Conservation (phyloP, 2,797 vertebrate genomes). For the Myotis vivesi region DNA sequence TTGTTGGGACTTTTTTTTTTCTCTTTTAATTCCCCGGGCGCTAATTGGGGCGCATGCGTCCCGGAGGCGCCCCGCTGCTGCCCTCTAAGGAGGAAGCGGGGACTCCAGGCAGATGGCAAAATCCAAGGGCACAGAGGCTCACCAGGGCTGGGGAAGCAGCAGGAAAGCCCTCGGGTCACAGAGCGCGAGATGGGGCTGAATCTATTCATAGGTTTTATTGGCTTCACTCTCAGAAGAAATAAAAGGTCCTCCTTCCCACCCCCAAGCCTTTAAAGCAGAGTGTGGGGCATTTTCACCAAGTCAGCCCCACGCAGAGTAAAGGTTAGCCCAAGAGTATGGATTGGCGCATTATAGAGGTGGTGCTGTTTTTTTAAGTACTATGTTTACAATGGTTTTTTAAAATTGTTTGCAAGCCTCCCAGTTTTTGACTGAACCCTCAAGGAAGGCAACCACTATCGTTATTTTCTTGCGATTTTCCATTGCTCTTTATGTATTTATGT, state of each 20-base stretch:
- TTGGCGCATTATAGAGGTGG: background rate
- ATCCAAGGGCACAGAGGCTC: background rate
- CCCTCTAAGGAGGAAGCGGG: slow-evolving; percentile 65
- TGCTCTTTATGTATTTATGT: background rate
- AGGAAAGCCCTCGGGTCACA: background rate
- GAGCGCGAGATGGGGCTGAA: background rate
- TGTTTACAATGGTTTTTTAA: background rate
- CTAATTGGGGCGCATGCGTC: slow-evolving; percentile 72
- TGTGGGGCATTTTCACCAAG: background rate
- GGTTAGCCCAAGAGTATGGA: background rate
- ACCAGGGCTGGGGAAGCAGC: background rate
- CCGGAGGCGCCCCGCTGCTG: slow-evolving; percentile 53
- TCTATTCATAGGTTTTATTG: slow-evolving; percentile 18
- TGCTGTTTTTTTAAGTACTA: background rate
- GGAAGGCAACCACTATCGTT: background rate
- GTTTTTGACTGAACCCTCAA: background rate
- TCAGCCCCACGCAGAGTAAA: background rate
- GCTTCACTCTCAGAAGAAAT: background rate
- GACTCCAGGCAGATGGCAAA: background rate
- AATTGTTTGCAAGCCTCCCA: background rate
- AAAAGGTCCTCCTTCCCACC: background rate
- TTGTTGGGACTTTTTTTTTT: background rate
- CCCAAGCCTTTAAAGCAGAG: background rate
- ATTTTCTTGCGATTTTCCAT: background rate
- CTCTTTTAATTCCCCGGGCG: slow-evolving; percentile 66